Evolutionary conservation across 2,888 invertebrate genomes (phyloP).

Genomic region (Xanthia togata): DNA sequence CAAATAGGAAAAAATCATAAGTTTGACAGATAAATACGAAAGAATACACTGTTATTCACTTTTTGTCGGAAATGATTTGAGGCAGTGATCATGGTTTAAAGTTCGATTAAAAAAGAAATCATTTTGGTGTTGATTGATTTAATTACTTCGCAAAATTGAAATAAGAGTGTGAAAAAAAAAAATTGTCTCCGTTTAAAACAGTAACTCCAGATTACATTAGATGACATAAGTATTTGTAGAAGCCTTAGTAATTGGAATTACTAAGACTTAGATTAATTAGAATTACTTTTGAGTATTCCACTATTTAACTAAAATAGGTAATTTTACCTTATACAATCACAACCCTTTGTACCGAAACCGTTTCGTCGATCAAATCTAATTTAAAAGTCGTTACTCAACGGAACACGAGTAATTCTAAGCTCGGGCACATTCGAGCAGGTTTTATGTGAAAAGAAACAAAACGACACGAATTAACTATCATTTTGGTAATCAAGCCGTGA

Average conservation of each 20-base stretch:
- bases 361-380: constrained; percentile 16
- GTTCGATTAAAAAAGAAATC: not conserved
- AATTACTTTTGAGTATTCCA: not conserved
- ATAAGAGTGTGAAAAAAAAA: not conserved
- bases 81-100: not conserved
- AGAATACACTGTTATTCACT: constrained; percentile 2
- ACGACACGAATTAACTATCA: constrained; percentile 43
- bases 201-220: not conserved
- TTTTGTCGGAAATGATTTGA: constrained; percentile 35
- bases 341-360: constrained; percentile 2
- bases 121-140: not conserved
- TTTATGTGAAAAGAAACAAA: constrained; percentile 46
- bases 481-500: constrained; percentile 58
- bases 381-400: constrained; percentile 35
- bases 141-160: not conserved
- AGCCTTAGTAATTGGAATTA: no score
- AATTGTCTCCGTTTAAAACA: not conserved
- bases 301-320: not conserved
- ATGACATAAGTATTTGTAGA: not conserved
- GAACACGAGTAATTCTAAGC: constrained; percentile 8
- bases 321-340: not conserved
- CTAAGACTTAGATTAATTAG: no score
- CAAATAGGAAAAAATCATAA: not conserved
- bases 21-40: constrained; percentile 7
- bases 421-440: constrained; percentile 25